These are phyloP conservation scores for Drosophila longiperda DNA, from an alignment of 2,888 invertebrate genomes.

Conservation along the genomic window DNA sequence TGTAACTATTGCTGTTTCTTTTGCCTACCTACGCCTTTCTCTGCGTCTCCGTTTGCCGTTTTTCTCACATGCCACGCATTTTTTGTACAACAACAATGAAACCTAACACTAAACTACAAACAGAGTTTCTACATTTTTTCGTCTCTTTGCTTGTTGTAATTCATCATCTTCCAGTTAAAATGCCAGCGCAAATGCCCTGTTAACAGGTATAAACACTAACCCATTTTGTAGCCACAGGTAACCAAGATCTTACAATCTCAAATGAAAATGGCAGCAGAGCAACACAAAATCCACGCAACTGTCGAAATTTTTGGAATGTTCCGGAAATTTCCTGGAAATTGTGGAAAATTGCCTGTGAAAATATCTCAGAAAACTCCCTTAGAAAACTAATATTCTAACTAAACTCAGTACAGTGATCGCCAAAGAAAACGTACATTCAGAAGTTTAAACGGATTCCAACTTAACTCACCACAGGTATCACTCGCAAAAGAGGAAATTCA, in stretches of 20 bases:
- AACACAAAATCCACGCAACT: conserved; percentile 8
- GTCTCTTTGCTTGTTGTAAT: conserved; percentile 64
- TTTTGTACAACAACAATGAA: conserved; percentile 48
- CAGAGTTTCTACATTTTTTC: conserved; percentile 33
- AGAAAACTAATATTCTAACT: neutral
- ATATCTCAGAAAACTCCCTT: neutral
- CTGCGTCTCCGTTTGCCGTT: conserved; percentile 46
- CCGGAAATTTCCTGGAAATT: conserved; percentile 7
- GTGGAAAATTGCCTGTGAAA: neutral
- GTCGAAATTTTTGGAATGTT: conserved; percentile 18
- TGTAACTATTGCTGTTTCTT: conserved; percentile 14
- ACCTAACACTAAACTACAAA: conserved; percentile 34
- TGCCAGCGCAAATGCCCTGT: conserved; percentile 46
- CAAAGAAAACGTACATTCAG: neutral
- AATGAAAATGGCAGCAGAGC: conserved; percentile 20
- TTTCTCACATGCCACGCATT: conserved; percentile 74
- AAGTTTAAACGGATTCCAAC: neutral
- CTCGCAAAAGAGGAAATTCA: neutral
- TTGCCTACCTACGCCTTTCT: conserved; percentile 58
- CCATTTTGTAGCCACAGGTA: conserved; percentile 64
- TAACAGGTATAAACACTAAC: conserved; percentile 68
- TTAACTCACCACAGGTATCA: neutral
- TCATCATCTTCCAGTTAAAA: conserved; percentile 64
- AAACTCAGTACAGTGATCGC: neutral
- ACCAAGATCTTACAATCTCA: neutral